Evolutionary conservation across 1,140 invertebrate genomes (phyloP), one percentile per base, ranked within the genome.

Genomic region (Platyscapa corneri): DNA sequence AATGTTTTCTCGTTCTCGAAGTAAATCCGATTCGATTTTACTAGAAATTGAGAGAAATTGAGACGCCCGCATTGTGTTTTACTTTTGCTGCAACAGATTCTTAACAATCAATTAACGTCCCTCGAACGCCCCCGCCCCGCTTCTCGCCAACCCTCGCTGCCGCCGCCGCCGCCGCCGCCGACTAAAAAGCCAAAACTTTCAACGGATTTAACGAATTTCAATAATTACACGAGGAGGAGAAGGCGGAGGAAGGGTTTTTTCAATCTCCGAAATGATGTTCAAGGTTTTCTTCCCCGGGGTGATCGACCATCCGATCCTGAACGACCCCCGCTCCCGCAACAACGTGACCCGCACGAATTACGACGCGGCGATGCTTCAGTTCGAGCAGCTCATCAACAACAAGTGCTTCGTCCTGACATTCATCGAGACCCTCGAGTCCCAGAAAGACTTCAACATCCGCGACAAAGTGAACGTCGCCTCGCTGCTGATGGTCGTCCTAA

Each of bases 381-480:
- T 99, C 92, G 97, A 99, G 89, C 97, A 98, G 90, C 94, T 99
- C 10, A 95, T 99, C 32, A 97, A 97, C 90, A 99, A 98, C 90
- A 98, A 98, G 94, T 96, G 96, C 92, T 99, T 99, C 93, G 94
- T 99, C 67, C 92, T 99, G 82, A 96, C 97, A 30, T 98, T 99
- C 92, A 98, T 99, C 88, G 97, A 98, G 89, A 98, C 97, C 64
- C 94, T 99, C 65, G 98, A 99, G 93, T 94, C 96, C 42, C 98
- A 99, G 91, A 96, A 97, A 88, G 96, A 97, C 16, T 98, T 99
- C 91, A 98, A 97, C 90, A 98, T 98, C 85, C 94, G 97, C 83
- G 98, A 99, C 91, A 98, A 98, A 94, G 97, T 99, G 16, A 98
- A 98, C 92, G 97, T 99, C 14, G 98, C 98, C 23, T 99, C 98